phyloP scores from a whole-genome alignment of 2,797 vertebrate genomes.

The Leptoclinus maculatus region DNA sequence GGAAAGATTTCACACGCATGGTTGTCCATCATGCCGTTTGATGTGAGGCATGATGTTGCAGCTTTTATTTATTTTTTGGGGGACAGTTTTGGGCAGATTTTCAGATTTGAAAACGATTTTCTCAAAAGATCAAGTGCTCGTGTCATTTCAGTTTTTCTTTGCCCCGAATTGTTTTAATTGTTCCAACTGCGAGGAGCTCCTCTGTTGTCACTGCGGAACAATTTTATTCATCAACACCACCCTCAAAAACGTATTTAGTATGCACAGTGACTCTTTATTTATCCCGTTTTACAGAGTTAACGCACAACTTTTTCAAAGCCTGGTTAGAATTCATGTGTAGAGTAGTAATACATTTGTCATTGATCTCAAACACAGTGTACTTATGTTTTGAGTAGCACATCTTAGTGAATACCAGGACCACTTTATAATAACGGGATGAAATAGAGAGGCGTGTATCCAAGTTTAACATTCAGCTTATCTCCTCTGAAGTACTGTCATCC shows the following conservation, averaged over 20 bases:
- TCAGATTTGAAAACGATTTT: background rate
- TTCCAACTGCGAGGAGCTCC: background rate
- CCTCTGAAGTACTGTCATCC: background rate
- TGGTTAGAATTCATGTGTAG: background rate
- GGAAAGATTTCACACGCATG: constrained; percentile 59
- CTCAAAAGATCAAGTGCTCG: background rate
- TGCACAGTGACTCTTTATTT: background rate
- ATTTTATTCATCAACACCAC: background rate
- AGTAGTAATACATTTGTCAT: background rate
- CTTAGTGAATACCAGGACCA: background rate
- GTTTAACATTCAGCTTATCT: background rate
- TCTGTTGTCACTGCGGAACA: background rate
- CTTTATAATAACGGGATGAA: constrained; percentile 17
- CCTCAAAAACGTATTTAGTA: background rate
- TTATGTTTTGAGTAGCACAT: background rate
- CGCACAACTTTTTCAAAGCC: background rate
- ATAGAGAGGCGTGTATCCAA: background rate
- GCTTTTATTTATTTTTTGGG: constrained; percentile 34
- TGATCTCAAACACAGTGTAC: background rate
- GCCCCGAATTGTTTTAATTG: background rate
- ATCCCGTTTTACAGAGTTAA: background rate
- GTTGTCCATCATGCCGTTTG: constrained; percentile 44
- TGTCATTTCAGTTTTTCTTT: background rate
- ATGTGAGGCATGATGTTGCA: constrained; percentile 39
- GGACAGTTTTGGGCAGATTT: constrained; percentile 35